These are phyloP conservation scores for Meloidogyne floridensis DNA, from an alignment of 1,140 invertebrate species.

Conservation along the genomic window DNA sequence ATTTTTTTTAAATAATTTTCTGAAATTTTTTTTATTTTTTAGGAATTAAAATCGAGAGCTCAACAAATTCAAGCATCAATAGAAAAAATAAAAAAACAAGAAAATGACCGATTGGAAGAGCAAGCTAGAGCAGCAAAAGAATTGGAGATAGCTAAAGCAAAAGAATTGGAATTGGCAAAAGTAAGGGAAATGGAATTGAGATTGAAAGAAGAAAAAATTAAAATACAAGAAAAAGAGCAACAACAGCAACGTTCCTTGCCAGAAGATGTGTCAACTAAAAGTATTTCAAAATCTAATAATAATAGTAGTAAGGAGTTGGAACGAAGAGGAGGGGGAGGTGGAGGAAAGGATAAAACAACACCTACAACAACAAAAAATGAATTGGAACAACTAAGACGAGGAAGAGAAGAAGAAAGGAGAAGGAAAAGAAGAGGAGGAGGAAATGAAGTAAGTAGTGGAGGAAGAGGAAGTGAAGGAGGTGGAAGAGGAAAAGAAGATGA, in stretches of 20 bases:
- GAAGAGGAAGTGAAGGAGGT: no score
- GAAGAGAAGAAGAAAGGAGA: neutral
- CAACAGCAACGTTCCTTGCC: neutral
- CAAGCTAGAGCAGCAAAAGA: conserved; percentile 6
- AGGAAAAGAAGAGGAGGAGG: neutral
- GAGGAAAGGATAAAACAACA: neutral
- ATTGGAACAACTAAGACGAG: neutral
- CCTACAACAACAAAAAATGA: conserved; percentile 1
- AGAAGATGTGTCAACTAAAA: no score
- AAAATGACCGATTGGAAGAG: conserved; percentile 14
- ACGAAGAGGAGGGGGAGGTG: no score
- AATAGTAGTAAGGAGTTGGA: no score
- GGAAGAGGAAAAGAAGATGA: neutral
- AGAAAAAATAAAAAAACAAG: conserved; percentile 21
- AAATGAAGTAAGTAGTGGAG: neutral
- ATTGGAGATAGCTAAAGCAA: neutral
- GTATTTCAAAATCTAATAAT: neutral
- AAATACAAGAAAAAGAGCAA: neutral
- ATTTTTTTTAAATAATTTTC: neutral
- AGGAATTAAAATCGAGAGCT: conserved; percentile 34
- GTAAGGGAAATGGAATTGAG: conserved; percentile 22
- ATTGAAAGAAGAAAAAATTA: conserved; percentile 12
- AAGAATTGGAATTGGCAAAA: conserved; percentile 23
- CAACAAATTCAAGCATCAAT: conserved; percentile 38
- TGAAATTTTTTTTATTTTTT: conserved; percentile 8